Evolutionary conservation across 2,888 invertebrate species (phyloP), one percentile per base, ranked within the genome.

Genomic region (Heliothis peltigera): DNA sequence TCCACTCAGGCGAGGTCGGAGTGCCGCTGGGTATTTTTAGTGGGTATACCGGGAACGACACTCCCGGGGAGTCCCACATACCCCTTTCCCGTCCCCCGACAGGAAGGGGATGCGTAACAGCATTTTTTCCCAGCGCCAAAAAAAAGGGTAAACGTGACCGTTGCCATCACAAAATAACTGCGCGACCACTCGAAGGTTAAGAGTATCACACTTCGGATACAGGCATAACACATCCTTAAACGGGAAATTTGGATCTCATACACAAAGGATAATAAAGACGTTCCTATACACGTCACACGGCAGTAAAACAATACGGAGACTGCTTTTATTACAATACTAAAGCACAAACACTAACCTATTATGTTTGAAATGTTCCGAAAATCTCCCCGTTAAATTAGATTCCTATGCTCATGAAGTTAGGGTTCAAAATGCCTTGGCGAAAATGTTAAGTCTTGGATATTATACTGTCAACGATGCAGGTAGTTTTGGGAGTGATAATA

Each of bases 301-400:
- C 58, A 52, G 49, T 70, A 70, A 78, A 68, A 78, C 63, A 71
- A 67, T 61, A 63, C 53, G 25, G 53, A 49, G 51, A 59, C 62
- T 35, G 52, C 64, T 61, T 78, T 77, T 71, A 78, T 64, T 68
- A 75, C 71, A 68, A 71, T 64, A 65, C 66, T 70, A 64, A 77
- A 77, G 53, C 39, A 60, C 54, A 64, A 67, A 67, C 57, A 51
- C 58, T 68, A 65, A 65, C 54, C 64, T 63, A 42, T 39, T 49
- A 57, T n/a, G 43, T 53, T 51, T 43, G 18, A 48, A 62, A 62
- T 35, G 35, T 35, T 12, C n/a, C 6, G 7, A 4, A n/a, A 44
- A 25, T 12, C 5, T 0, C 12, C 15, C 1, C 46, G 7, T 6
- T 21, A 75, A n/a, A 39, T 64, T 56, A 0, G 39, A 57, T 62